Evolutionary conservation across 2,888 invertebrate species (phyloP).

Genomic region (Lasioglossum oenotherae): DNA sequence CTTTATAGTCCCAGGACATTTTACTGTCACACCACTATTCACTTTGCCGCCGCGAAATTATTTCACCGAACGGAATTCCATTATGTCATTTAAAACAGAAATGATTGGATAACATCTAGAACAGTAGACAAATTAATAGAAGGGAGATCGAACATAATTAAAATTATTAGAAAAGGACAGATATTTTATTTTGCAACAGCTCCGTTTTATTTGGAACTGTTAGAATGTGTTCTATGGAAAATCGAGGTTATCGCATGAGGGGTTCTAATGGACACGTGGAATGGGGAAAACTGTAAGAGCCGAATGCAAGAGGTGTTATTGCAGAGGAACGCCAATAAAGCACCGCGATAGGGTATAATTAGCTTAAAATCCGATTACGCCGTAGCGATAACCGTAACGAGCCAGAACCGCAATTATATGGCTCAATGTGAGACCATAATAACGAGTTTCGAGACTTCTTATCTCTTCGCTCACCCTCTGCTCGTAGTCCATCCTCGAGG

Average conservation of each 20-base stretch:
- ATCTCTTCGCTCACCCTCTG: constrained; percentile 49
- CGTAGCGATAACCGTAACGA: constrained; percentile 61
- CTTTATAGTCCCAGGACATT: background rate
- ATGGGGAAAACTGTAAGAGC: background rate
- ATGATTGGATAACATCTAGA: no score
- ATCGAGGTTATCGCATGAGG: no score
- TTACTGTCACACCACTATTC: background rate
- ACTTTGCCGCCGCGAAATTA: background rate
- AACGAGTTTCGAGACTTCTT: constrained; percentile 71
- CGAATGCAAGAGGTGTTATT: constrained; percentile 18
- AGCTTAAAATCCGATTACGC: constrained; percentile 26
- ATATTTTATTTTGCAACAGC: background rate
- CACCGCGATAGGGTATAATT: constrained; percentile 45
- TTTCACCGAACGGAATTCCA: background rate
- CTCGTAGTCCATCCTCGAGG: background rate
- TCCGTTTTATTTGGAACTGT: background rate
- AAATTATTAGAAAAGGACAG: no score
- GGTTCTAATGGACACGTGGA: background rate
- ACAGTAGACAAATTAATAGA: no score
- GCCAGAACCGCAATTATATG: constrained; percentile 68
- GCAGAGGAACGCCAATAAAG: constrained; percentile 26
- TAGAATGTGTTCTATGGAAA: background rate
- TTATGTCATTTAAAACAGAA: no score
- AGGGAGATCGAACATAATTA: no score
- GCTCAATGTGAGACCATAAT: constrained; percentile 58